Percentiles rank a stretch among this genome's conserved stretches.
phyloP scores from a whole-genome alignment of 2,888 invertebrate species.

The Lymantria dispar region DNA sequence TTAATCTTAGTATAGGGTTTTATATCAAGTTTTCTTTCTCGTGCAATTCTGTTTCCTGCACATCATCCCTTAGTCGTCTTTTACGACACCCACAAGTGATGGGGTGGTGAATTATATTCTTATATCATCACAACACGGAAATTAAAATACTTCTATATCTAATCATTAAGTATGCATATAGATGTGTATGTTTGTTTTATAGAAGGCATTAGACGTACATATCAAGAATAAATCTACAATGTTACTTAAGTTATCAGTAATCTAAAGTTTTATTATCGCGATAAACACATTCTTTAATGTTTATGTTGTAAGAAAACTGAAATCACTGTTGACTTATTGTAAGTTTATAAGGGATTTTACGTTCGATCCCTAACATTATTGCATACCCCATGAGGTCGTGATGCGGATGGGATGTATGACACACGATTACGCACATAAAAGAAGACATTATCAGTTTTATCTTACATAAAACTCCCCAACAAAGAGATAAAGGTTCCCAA shows the following conservation, averaged over 20 bases:
- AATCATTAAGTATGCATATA: too few relatives aligned
- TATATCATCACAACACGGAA: too few relatives aligned
- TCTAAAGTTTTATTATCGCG: slow-evolving; percentile 47
- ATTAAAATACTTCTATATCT: too few relatives aligned
- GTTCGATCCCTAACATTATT: slow-evolving; percentile 11
- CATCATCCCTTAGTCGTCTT: too few relatives aligned
- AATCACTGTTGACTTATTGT: slow-evolving; percentile 25
- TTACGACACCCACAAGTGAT: too few relatives aligned
- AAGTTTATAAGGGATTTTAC: slow-evolving; percentile 12
- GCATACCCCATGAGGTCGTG: slow-evolving; percentile 61
- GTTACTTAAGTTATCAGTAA: slow-evolving; percentile 39
- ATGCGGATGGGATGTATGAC: slow-evolving; percentile 23
- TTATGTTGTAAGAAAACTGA: slow-evolving; percentile 38
- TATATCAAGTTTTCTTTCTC: too few relatives aligned
- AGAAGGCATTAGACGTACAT: slow-evolving; percentile 17
- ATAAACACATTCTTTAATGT: slow-evolving; percentile 42
- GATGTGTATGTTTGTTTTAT: slow-evolving; percentile 1
- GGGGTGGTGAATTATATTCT: too few relatives aligned
- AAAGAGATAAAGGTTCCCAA: slow-evolving; percentile 74
- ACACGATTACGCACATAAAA: slow-evolving; percentile 68
- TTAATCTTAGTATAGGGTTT: too few relatives aligned
- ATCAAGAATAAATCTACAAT: slow-evolving; percentile 28
- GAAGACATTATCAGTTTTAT: slow-evolving; percentile 75
- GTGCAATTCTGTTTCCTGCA: too few relatives aligned
- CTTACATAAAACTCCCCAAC: slow-evolving; percentile 67